phyloP scores from a whole-genome alignment of 2,797 vertebrate genomes.

The Momotus momota region DNA sequence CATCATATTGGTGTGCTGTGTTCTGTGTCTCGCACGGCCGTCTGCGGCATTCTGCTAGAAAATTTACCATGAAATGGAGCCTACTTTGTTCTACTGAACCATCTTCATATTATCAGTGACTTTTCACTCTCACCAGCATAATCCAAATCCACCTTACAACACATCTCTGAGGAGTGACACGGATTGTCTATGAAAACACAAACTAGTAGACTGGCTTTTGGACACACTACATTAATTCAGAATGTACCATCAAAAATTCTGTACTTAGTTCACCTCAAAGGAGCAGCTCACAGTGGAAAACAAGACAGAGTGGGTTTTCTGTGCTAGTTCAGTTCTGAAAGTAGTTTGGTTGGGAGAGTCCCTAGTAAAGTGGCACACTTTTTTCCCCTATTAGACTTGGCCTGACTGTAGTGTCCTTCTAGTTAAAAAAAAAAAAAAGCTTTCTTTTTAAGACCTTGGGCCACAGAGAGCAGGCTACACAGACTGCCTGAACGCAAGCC shows the following conservation, averaged over 20 bases:
- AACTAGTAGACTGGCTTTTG: neutral
- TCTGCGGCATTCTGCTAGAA: neutral
- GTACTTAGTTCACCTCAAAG: neutral
- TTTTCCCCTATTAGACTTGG: neutral
- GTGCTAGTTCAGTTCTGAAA: neutral
- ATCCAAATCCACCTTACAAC: neutral
- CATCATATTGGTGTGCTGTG: no score
- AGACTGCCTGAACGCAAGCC: neutral
- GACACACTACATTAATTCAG: neutral
- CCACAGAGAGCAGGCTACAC: neutral
- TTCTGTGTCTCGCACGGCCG: no score
- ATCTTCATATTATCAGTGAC: neutral
- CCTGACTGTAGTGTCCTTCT: neutral
- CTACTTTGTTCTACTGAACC: neutral
- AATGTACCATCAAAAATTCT: neutral
- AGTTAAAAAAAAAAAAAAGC: neutral
- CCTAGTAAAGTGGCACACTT: neutral
- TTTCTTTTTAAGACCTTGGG: neutral
- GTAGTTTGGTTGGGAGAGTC: accelerated
- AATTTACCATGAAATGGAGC: neutral
- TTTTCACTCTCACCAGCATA: neutral
- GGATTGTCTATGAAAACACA: neutral
- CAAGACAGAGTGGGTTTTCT: neutral
- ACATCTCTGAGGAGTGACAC: neutral
- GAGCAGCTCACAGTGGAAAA: neutral